Conservation (phyloP, 1,140 invertebrate genomes). For the Bombus waltoni region DNA sequence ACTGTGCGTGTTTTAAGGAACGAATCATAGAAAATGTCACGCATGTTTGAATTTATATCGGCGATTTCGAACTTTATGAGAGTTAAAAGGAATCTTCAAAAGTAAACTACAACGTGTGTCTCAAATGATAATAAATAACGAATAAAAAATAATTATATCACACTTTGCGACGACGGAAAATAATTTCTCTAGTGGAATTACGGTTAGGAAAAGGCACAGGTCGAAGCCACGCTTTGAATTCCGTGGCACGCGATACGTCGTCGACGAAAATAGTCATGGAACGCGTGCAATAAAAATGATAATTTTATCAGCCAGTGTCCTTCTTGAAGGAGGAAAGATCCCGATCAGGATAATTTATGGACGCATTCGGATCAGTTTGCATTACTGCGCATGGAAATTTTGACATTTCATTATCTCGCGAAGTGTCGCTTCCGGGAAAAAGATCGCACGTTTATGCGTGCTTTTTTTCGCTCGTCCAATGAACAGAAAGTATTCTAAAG, state of each 20-base stretch:
- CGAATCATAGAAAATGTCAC: no score
- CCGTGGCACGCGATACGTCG: slow-evolving; percentile 9
- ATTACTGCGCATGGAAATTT: slow-evolving; percentile 36
- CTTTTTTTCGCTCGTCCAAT: neutral
- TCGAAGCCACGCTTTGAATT: neutral
- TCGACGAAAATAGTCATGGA: slow-evolving; percentile 59
- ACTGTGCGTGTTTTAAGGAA: no score
- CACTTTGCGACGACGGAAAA: no score
- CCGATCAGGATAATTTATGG: slow-evolving; percentile 51
- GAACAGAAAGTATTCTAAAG: neutral
- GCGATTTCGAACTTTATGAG: no score
- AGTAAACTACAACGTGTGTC: no score
- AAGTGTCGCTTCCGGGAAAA: slow-evolving; percentile 3
- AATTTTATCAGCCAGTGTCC: slow-evolving; percentile 60
- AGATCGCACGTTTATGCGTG: neutral
- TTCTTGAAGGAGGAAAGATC: slow-evolving; percentile 18
- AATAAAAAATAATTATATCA: no score
- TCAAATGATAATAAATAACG: no score
- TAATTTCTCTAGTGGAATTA: no score
- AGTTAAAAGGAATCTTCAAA: no score
- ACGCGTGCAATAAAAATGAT: slow-evolving; percentile 63
- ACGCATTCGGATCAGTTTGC: slow-evolving; percentile 2
- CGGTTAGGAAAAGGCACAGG: neutral
- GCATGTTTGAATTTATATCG: no score
- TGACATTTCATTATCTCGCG: slow-evolving; percentile 25